Evolutionary conservation across 2,113 vertebrate species (phyloP).

Genomic region (Acrocephalus kingi): DNA sequence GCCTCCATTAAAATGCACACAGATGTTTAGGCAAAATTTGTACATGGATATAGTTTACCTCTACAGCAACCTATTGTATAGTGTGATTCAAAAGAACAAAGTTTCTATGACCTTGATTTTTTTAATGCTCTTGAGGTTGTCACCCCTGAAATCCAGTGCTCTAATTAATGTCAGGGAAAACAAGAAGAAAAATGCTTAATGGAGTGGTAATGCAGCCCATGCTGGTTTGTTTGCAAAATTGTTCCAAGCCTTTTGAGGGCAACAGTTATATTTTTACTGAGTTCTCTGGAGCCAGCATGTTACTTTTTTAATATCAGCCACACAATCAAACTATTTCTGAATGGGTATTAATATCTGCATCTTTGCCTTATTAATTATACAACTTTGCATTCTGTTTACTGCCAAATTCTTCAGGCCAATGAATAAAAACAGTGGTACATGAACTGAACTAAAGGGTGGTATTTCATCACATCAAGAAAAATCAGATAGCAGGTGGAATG

Average conservation of each 20-base stretch:
- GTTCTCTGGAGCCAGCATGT: not conserved
- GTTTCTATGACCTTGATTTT: not conserved
- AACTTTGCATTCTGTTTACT: not conserved
- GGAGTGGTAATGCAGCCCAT: not conserved
- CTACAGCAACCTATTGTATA: not conserved
- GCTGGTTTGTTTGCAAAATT: not conserved
- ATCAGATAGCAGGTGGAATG: not conserved
- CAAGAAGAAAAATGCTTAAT: not conserved
- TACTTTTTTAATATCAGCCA: not conserved
- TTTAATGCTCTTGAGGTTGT: not conserved
- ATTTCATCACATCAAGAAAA: not conserved
- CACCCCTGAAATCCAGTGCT: not conserved
- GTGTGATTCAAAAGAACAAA: not conserved
- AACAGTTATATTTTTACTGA: not conserved
- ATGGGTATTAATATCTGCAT: not conserved
- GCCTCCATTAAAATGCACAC: not conserved
- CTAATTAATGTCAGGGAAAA: not conserved
- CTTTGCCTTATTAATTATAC: not conserved
- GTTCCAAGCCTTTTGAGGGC: not conserved
- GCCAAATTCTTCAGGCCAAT: not conserved
- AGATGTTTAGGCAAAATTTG: not conserved
- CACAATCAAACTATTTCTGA: not conserved
- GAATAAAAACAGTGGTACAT: not conserved
- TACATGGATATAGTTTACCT: not conserved
- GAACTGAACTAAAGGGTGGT: not conserved